These are phyloP conservation scores for Zaprionus africanus DNA, from an alignment of 1,140 invertebrate genomes.

Conservation along the genomic window DNA sequence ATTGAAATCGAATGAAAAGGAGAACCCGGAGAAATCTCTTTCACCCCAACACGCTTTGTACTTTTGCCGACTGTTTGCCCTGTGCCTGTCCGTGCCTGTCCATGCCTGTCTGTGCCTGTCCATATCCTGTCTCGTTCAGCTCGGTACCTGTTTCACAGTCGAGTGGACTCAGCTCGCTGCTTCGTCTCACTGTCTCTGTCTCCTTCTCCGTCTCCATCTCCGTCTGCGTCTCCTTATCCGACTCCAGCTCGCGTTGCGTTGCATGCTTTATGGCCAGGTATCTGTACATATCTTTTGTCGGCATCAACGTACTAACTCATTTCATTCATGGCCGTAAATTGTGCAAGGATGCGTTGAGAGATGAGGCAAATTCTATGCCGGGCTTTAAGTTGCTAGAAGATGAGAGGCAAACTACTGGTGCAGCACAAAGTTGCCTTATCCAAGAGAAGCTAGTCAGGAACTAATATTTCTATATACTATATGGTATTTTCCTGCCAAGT, in stretches of 20 bases:
- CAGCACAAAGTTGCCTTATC: background rate
- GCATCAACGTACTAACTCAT: conserved; percentile 70
- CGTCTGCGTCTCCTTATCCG: background rate
- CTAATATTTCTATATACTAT: background rate
- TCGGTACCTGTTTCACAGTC: conserved; percentile 77
- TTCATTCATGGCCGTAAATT: conserved; percentile 76
- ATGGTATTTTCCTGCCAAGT: conserved; percentile 6
- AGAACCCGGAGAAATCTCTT: conserved; percentile 68
- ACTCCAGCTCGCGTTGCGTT: conserved; percentile 27
- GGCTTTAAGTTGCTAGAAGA: conserved; percentile 3
- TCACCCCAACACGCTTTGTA: conserved; percentile 67
- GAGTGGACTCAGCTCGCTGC: conserved; percentile 58
- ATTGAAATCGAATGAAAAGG: conserved; percentile 73
- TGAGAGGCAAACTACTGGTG: background rate
- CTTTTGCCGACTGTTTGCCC: conserved; percentile 73
- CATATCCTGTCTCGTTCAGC: conserved; percentile 45
- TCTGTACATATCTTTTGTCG: conserved; percentile 67
- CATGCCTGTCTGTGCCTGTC: conserved; percentile 42
- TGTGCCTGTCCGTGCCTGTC: conserved; percentile 40
- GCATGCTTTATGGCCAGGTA: conserved; percentile 65
- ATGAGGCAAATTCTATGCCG: conserved; percentile 29
- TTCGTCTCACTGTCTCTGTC: background rate
- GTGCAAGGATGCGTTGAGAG: conserved; percentile 56
- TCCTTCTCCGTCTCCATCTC: background rate
- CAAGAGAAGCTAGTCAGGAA: background rate